Evolutionary conservation across 1,140 invertebrate genomes (phyloP).

Genomic region (Platorchestia sp.): DNA sequence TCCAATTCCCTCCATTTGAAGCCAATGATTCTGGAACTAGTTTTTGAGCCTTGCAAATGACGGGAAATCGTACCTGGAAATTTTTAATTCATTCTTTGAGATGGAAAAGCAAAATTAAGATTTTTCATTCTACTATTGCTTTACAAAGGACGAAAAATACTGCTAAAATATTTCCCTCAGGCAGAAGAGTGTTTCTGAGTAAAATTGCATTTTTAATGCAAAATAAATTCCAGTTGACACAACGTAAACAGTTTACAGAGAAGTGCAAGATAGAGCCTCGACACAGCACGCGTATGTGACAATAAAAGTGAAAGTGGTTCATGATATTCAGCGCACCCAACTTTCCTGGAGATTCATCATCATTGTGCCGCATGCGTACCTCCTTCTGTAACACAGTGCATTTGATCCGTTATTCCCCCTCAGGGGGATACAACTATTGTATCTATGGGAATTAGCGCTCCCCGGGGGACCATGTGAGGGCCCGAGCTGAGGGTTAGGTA

Average conservation of each 20-base stretch:
- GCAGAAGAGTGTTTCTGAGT: not conserved
- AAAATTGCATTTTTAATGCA: not conserved
- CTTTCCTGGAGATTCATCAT: not conserved
- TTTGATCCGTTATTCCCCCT: too few species aligned
- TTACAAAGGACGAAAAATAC: not conserved
- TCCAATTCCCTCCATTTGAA: too few species aligned
- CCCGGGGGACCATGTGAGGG: too few species aligned
- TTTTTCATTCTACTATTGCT: too few species aligned
- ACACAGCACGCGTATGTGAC: not conserved
- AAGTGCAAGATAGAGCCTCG: not conserved
- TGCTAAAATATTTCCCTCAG: not conserved
- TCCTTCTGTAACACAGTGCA: not conserved
- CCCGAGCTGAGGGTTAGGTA: too few species aligned
- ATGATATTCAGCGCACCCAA: not conserved
- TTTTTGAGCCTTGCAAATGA: too few species aligned
- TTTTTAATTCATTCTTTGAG: not conserved
- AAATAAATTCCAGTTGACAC: not conserved
- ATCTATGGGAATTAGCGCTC: too few species aligned
- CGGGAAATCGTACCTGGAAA: not conserved
- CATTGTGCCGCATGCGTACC: not conserved
- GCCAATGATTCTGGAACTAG: too few species aligned
- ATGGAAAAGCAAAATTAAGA: not conserved
- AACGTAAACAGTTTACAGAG: not conserved
- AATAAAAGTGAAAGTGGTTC: conserved; percentile 1
- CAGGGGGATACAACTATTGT: too few species aligned